Evolutionary conservation across 2,797 vertebrate genomes (phyloP), one percentile per base, ranked within the genome.

Genomic region (Pseudocheirus occidentalis): DNA sequence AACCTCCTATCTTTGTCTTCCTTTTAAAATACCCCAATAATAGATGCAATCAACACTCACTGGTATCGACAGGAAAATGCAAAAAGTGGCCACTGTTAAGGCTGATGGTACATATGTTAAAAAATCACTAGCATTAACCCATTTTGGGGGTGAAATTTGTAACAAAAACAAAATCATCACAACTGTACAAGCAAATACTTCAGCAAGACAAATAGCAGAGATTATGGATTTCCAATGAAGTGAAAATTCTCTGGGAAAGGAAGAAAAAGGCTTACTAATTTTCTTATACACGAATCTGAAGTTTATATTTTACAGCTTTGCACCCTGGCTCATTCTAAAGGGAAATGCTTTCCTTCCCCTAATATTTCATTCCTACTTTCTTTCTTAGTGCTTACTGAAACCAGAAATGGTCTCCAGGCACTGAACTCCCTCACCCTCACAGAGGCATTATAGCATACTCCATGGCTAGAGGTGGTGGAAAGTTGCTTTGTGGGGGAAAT

Each of bases 1-100:
- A 95, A 46, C 94, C 16, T 90, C 29, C 31, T 93, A 50, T 91
- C 16, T 58, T 95, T 34, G 55, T 59, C 40, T 46, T 95, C 54
- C 31, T 40, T 56, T 94, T 21, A 52, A 92, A n/a, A 53, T 57
- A 52, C 58, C 13, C 34, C 95, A 31, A 56, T 90, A 13, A 90
- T 27, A 29, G 90, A 16, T 46, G 90, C 40, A 93, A 34, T 95
- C 54, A 31, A n/a, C 11, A 13, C 6, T 91, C 93, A 93, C 90
- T 92, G 28, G 6, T 50, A 91, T 13, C 90, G 56, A 93, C 6
- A 56, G 0, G 29, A 91, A 28, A 94, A 93, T 73, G 50, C n/a
- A n/a, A 55, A 94, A 55, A 95, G 13, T 0, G 92, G 28, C 53
- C 92, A n/a, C 53, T 12, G 27, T 34, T 90, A 93, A 93, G 31